phyloP scores from a whole-genome alignment of 1,140 invertebrate species.

The Venturia canescens region DNA sequence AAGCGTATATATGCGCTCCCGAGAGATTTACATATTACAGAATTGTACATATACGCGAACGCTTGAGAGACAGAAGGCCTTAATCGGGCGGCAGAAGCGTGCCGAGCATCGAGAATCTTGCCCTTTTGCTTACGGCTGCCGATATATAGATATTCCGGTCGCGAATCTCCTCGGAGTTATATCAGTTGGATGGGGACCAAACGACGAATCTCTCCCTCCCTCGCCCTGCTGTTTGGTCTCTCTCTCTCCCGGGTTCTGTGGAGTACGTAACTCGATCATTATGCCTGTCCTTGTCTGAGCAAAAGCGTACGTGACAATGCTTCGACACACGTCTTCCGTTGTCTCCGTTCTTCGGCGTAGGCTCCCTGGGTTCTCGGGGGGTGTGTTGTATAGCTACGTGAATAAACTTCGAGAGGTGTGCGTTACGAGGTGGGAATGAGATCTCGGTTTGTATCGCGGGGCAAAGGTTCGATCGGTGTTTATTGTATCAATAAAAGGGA shows the following conservation, averaged over 20 bases:
- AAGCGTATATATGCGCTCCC: background rate
- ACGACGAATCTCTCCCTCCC: background rate
- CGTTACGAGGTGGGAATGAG: conserved; percentile 11
- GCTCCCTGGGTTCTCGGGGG: too few relatives aligned
- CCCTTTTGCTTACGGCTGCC: background rate
- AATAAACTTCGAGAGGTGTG: conserved; percentile 18
- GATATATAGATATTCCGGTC: background rate
- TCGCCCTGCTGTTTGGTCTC: too few relatives aligned
- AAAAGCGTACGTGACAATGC: conserved; percentile 26
- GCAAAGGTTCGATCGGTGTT: background rate
- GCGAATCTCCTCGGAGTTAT: conserved; percentile 14
- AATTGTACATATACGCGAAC: too few relatives aligned
- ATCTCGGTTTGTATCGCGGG: background rate
- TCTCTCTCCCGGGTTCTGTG: background rate
- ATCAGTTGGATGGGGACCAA: conserved; percentile 31
- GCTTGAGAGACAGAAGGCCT: too few relatives aligned
- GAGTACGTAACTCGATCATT: background rate
- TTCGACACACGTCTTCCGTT: background rate
- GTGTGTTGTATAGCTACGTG: conserved; percentile 24
- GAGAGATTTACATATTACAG: background rate
- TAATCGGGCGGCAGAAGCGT: too few relatives aligned
- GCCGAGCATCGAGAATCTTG: background rate
- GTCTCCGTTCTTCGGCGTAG: background rate
- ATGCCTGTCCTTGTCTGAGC: conserved; percentile 1
- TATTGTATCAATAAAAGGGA: background rate